Evolutionary conservation across 1,140 invertebrate genomes (phyloP).

Genomic region (Tachypleus tridentatus): DNA sequence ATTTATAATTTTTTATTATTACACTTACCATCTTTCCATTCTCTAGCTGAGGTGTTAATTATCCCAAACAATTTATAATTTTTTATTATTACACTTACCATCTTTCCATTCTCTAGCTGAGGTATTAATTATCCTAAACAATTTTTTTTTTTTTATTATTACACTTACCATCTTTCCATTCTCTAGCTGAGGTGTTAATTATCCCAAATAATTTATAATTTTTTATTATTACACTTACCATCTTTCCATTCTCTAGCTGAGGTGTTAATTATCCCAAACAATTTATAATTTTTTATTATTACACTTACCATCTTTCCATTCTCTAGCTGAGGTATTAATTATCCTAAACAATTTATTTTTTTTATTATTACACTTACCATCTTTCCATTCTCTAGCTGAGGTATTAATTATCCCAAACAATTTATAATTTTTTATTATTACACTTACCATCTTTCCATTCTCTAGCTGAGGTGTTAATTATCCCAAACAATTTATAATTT

Average conservation of each 20-base stretch:
- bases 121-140: conserved; percentile 96
- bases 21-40: conserved; percentile 92
- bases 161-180: conserved; percentile 92
- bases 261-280: conserved; percentile 96
- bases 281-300: conserved; percentile 89
- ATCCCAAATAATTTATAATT: conserved; percentile 97
- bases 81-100: no score
- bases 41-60: conserved; percentile 88
- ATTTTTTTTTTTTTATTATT: no score
- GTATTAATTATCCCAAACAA: conserved; percentile 97
- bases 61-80: conserved; percentile 97
- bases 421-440: conserved; percentile 93
- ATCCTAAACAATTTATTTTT: conserved; percentile 97
- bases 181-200: conserved; percentile 88
- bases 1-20: conserved; percentile 89
- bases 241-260: conserved; percentile 96
- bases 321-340: conserved; percentile 88
- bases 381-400: conserved; percentile 93
- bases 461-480: conserved; percentile 88
- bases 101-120: conserved; percentile 96
- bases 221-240: no score
- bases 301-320: conserved; percentile 92
- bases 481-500: conserved; percentile 95
- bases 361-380: no score
- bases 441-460: conserved; percentile 93